Base-by-base conservation (phyloP, 2,888 invertebrate genomes). In the Synergus gifuensis region DNA sequence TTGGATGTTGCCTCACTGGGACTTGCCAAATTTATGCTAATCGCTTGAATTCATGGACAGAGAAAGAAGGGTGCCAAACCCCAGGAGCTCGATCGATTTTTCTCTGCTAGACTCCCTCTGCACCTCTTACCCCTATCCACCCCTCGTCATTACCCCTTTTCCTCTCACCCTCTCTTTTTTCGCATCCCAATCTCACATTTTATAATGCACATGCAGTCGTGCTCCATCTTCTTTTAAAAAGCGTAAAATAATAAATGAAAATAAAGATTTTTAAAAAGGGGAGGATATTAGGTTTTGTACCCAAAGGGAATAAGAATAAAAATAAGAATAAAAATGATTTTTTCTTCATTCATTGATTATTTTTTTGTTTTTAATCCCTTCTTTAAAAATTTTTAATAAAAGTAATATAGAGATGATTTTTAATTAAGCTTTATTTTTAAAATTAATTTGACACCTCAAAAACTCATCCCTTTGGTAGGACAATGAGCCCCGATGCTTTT, bases 1-100 rank as follows among this genome's bases (percentile, higher is more conserved):
- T 83, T 85, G 88, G 89, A 88, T 88, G 89, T 88, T 88, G 88
- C 86, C 85, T 85, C 78, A 83, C 81, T 73, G 42, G 62, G 83
- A 81, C 83, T 84, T 84, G 81, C 79, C 66, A 86, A 85, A 87
- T 87, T 87, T 87, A 87, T 86, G 87, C 86, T 87, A 88, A 87
- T 87, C 86, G 81, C 81, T 83, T 81, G 63, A 79, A 82, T 83
- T 83, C 84, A 83, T 83, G 77, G 79, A 78, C 78, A 76, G 82
- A 81, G 81, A 82, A 82, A 83, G 81, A 83, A 83, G 85, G 85
- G 85, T 85, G 79, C 83, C 81, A 80, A 77, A 78, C 78, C 78
- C 76, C 80, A 79, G 80, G 82, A 89, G 91, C 91, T 91, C 88
- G 88, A 91, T 91, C 90, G 91, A 91, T 91, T 91, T 91, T 91